These are phyloP conservation scores for Coptotermes formosanus DNA, from an alignment of 1,140 invertebrate species.

Conservation along the genomic window DNA sequence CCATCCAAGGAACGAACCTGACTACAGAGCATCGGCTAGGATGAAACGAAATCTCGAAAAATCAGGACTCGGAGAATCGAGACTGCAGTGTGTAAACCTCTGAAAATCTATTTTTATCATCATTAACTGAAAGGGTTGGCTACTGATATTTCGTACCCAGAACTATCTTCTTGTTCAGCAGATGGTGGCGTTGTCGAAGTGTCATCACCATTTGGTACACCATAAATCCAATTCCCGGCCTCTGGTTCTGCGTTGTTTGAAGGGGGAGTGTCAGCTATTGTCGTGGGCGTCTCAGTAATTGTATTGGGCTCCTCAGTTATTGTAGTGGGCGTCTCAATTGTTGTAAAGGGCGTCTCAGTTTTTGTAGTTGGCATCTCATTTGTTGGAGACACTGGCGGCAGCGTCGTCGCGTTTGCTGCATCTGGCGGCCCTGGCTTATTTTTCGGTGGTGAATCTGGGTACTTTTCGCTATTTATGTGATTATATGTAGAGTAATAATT, in stretches of 20 bases:
- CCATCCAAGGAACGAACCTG: too few relatives aligned
- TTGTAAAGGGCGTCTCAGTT: not conserved
- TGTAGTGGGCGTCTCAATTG: not conserved
- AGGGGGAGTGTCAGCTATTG: not conserved
- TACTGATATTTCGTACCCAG: not conserved
- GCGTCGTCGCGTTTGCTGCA: not conserved
- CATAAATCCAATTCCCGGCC: not conserved
- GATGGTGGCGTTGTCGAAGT: not conserved
- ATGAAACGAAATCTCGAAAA: too few relatives aligned
- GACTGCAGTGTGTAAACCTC: not conserved
- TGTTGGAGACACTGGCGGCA: not conserved
- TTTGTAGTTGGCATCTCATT: not conserved
- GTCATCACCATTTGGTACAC: not conserved
- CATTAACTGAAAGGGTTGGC: not conserved
- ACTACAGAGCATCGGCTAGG: too few relatives aligned
- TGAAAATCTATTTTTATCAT: not conserved
- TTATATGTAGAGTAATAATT: constrained; percentile 41
- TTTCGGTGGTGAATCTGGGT: not conserved
- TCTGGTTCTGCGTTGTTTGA: too few relatives aligned
- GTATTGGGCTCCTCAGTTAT: too few relatives aligned
- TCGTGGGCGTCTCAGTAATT: too few relatives aligned
- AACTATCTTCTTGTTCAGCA: not conserved
- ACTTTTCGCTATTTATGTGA: not conserved
- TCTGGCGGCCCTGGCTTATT: not conserved
- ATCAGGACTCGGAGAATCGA: too few relatives aligned